These are phyloP conservation scores for Varroa destructor DNA, from an alignment of 1,140 invertebrate species.

Conservation along the genomic window DNA sequence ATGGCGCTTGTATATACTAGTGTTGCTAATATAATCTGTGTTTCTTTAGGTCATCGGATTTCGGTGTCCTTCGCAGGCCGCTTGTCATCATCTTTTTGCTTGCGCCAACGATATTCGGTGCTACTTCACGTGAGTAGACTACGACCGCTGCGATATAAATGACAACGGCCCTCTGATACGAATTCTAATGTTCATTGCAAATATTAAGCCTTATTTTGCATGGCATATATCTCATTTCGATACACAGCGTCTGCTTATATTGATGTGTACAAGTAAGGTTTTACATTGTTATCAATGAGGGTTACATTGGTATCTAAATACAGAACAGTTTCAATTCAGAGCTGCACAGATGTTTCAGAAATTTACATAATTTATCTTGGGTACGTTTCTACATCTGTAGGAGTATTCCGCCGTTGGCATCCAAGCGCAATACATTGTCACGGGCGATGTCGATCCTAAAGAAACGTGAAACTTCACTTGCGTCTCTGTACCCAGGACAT, in stretches of 20 bases:
- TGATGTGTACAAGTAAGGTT: too few relatives aligned
- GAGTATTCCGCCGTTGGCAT: background rate
- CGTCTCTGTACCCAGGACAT: background rate
- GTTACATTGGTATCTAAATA: too few relatives aligned
- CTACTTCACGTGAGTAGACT: conserved; percentile 78
- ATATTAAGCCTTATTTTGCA: too few relatives aligned
- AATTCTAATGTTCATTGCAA: too few relatives aligned
- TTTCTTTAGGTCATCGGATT: conserved; percentile 54
- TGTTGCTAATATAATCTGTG: background rate
- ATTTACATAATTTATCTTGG: background rate
- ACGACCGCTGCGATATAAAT: too few relatives aligned
- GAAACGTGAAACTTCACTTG: conserved; percentile 17
- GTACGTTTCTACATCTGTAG: background rate
- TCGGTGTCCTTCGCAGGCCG: conserved; percentile 74
- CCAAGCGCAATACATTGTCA: conserved; percentile 18
- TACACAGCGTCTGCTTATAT: too few relatives aligned
- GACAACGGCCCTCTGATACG: too few relatives aligned
- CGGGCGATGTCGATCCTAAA: conserved; percentile 24
- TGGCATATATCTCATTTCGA: too few relatives aligned
- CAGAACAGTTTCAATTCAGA: too few relatives aligned
- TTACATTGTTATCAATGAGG: too few relatives aligned
- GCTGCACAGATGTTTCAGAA: too few relatives aligned
- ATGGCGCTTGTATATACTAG: background rate
- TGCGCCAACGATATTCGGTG: conserved; percentile 91
- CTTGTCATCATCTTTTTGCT: conserved; percentile 85